These are phyloP conservation scores for Festucalex cinctus DNA, from an alignment of 2,113 vertebrate species.

Conservation along the genomic window DNA sequence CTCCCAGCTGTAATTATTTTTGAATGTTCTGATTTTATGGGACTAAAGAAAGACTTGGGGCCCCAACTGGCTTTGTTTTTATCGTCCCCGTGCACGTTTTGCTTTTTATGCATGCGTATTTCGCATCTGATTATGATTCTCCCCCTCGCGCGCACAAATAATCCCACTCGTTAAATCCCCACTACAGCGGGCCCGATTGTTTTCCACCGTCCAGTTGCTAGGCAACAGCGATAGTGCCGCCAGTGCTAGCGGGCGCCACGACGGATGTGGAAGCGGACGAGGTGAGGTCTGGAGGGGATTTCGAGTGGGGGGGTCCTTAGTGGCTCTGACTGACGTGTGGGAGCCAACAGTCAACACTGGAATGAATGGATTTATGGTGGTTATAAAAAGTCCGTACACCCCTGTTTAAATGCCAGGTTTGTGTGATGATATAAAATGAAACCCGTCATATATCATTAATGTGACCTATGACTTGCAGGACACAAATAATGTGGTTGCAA, in stretches of 20 bases:
- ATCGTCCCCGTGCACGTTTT: background rate
- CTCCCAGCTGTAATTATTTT: too few species aligned
- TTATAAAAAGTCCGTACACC: background rate
- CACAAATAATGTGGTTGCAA: too few species aligned
- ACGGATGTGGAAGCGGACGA: slow-evolving; percentile 17
- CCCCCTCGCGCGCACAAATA: slow-evolving; percentile 2
- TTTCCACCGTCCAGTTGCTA: slow-evolving; percentile 70
- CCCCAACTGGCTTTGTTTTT: background rate
- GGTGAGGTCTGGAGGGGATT: slow-evolving; percentile 15
- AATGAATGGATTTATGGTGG: background rate
- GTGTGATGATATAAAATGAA: background rate
- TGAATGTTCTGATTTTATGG: too few species aligned
- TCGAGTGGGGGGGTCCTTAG: slow-evolving; percentile 1
- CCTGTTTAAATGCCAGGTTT: background rate
- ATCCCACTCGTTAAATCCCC: slow-evolving; percentile 48
- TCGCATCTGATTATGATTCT: background rate
- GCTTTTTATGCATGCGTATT: background rate
- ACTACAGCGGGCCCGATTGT: slow-evolving; percentile 39
- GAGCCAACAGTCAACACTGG: slow-evolving; percentile 10
- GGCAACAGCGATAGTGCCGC: slow-evolving; percentile 65
- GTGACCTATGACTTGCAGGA: too few species aligned
- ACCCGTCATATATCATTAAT: too few species aligned
- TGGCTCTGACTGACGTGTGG: slow-evolving; percentile 2
- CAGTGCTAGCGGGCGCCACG: slow-evolving; percentile 46
- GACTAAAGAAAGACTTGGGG: background rate